Evolutionary conservation across 2,797 vertebrate genomes (phyloP).

Genomic region (Tapera naevia): DNA sequence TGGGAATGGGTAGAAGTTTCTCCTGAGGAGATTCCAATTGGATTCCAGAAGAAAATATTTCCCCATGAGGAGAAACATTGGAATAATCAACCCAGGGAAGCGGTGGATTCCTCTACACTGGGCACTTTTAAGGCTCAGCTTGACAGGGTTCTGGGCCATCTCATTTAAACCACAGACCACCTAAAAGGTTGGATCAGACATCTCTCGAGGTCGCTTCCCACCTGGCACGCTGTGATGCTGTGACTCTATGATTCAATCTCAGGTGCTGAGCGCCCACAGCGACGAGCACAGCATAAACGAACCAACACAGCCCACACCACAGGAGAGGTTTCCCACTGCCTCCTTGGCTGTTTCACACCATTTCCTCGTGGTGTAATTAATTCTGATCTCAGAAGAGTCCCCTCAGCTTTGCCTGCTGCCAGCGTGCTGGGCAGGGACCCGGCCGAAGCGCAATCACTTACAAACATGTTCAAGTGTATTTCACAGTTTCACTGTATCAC

Average conservation of each 20-base stretch:
- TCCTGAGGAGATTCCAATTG: not conserved
- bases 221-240: too few species aligned
- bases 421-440: not conserved
- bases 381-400: not conserved
- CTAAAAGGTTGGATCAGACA: too few species aligned
- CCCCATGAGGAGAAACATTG: too few species aligned
- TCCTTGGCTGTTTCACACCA: not conserved
- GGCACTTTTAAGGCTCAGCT: too few species aligned
- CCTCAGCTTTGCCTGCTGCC: not conserved
- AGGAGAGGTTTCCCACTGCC: not conserved
- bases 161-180: too few species aligned
- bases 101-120: too few species aligned
- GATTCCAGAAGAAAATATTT: too few species aligned
- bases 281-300: fast-evolving
- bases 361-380: not conserved
- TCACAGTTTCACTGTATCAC: too few species aligned
- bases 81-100: too few species aligned
- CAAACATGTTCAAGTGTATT: constrained; percentile 5
- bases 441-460: not conserved
- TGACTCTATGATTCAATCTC: not conserved
- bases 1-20: too few species aligned
- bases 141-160: too few species aligned
- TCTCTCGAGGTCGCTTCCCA: too few species aligned
- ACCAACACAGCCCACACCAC: fast-evolving
- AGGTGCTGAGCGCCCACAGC: not conserved